phyloP scores from a whole-genome alignment of 2,113 vertebrate species.

The Zingel zingel region DNA sequence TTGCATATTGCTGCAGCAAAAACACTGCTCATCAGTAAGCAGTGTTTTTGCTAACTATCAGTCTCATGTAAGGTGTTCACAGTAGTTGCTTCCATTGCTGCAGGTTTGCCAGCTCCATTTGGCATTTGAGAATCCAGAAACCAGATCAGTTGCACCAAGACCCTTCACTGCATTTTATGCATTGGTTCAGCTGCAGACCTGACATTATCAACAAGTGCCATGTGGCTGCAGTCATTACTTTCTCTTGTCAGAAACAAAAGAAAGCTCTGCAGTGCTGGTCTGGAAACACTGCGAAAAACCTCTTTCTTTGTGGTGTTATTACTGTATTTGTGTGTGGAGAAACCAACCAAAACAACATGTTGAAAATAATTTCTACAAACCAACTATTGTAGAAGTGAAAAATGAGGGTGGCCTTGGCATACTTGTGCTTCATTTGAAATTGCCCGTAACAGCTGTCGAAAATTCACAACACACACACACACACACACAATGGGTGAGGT shows the following conservation, averaged over 20 bases:
- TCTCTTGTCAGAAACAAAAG: constrained; percentile 29
- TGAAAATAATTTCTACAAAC: constrained; percentile 9
- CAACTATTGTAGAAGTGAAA: constrained; percentile 2
- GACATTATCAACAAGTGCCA: constrained; percentile 47
- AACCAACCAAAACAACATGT: constrained; percentile 21
- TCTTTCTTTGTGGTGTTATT: constrained; percentile 28
- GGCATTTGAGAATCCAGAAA: neutral
- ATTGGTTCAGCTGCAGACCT: constrained; percentile 1
- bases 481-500: constrained; percentile 38
- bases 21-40: neutral
- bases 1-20: constrained; percentile 15
- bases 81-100: neutral
- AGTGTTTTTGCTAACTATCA: too few relatives aligned
- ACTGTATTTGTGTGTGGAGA: constrained; percentile 10
- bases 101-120: constrained; percentile 13
- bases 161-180: neutral
- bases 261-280: constrained; percentile 37
- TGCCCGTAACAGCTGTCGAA: constrained; percentile 10
- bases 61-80: constrained; percentile 12
- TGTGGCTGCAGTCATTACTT: constrained; percentile 32
- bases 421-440: constrained; percentile 35
- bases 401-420: constrained; percentile 34
- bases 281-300: constrained; percentile 33
- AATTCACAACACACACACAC: constrained; percentile 34
- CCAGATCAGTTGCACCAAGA: constrained; percentile 6